phyloP scores from a whole-genome alignment of 2,888 invertebrate species.

The Heliothis peltigera region DNA sequence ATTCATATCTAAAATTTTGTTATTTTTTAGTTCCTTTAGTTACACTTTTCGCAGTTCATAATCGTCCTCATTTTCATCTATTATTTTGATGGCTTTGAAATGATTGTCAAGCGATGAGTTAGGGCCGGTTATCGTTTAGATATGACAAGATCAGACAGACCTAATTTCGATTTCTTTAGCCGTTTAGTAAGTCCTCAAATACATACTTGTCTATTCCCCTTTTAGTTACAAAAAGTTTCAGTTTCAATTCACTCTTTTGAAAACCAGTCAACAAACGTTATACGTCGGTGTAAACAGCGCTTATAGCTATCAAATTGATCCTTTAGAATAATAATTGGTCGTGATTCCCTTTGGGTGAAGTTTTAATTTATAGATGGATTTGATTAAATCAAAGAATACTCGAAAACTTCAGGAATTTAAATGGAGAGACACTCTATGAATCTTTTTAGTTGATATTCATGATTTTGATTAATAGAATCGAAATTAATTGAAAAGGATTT shows the following conservation, averaged over 20 bases:
- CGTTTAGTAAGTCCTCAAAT: background rate
- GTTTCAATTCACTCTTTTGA: conserved; percentile 76
- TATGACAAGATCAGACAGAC: too few species aligned
- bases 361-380: conserved; percentile 69
- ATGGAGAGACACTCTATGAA: conserved; percentile 31
- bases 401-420: conserved; percentile 48
- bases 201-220: background rate
- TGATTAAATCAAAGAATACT: conserved; percentile 50
- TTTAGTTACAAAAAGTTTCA: conserved; percentile 61
- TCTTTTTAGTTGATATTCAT: conserved; percentile 32
- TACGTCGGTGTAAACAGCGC: conserved; percentile 66
- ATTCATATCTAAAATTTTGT: background rate
- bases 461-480: conserved; percentile 33
- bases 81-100: too few species aligned
- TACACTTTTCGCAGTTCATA: too few species aligned
- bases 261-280: conserved; percentile 74
- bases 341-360: conserved; percentile 72
- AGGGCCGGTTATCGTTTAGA: too few species aligned
- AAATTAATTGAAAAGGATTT: conserved; percentile 37
- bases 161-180: background rate
- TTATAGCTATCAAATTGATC: conserved; percentile 75
- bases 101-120: too few species aligned
- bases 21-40: background rate
- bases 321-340: conserved; percentile 81
- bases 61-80: too few species aligned